Conservation (phyloP, 2,797 vertebrate species). For the Pipistrellus pygmaeus region DNA sequence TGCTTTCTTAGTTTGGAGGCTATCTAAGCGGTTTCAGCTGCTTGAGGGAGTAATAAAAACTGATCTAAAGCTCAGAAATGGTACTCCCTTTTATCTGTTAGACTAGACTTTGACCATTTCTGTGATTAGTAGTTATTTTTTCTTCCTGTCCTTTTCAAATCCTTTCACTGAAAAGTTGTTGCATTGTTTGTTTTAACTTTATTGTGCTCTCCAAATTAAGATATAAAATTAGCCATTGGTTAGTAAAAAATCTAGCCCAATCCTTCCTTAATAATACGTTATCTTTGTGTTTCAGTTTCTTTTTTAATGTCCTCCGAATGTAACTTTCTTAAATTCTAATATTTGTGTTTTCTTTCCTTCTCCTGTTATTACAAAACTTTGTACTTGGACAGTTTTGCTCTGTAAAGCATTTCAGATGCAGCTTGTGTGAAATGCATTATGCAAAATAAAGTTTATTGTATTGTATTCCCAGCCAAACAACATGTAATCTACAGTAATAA, state of each 20-base stretch:
- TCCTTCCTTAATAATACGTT: conserved; percentile 74
- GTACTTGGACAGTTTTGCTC: conserved; percentile 85
- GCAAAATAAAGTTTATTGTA: conserved; percentile 87
- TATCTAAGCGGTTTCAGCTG: conserved; percentile 63
- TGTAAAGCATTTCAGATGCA: conserved; percentile 86
- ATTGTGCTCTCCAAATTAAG: conserved; percentile 70
- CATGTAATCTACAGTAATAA: conserved; percentile 86
- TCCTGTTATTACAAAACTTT: conserved; percentile 85
- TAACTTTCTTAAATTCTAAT: conserved; percentile 85
- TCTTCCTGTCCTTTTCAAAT: conserved; percentile 67
- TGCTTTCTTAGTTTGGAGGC: conserved; percentile 71
- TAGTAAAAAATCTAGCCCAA: conserved; percentile 74
- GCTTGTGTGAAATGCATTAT: conserved; percentile 85
- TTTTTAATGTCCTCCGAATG: conserved; percentile 84
- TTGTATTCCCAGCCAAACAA: conserved; percentile 86
- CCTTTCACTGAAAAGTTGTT: conserved; percentile 74
- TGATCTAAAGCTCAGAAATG: conserved; percentile 50
- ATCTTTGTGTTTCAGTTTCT: conserved; percentile 81
- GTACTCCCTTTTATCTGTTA: conserved; percentile 61
- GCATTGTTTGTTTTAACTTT: conserved; percentile 78
- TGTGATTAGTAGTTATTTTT: conserved; percentile 73
- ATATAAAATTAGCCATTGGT: conserved; percentile 65
- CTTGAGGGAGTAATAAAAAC: conserved; percentile 74
- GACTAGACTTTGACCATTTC: conserved; percentile 29
- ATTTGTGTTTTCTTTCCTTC: conserved; percentile 85